Percentiles rank a stretch among this genome's conserved stretches.
Conservation (phyloP, 2,797 vertebrate genomes). For the Anabas testudineus region DNA sequence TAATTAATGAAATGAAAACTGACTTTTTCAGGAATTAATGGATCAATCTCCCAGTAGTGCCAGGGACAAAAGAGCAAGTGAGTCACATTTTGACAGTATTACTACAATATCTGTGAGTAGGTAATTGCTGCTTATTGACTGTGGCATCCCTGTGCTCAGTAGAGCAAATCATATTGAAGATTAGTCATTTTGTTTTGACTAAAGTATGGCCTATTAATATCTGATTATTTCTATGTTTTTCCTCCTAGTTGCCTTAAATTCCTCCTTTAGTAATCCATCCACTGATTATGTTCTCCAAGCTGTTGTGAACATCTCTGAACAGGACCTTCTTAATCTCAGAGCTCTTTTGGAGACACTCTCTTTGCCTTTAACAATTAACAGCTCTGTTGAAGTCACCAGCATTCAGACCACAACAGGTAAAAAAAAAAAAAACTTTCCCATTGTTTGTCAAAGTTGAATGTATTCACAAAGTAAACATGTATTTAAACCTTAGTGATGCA, state of each 20-base stretch:
- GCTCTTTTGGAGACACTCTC: not conserved
- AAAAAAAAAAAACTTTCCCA: not conserved
- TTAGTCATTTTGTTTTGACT: no score
- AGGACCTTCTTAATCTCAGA: conserved; percentile 13
- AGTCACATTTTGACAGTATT: conserved; percentile 12
- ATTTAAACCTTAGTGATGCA: not conserved
- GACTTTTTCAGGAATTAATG: conserved; percentile 15
- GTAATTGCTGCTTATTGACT: not conserved
- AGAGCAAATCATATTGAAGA: no score
- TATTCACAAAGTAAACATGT: not conserved
- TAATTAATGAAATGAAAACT: not conserved
- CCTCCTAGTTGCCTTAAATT: conserved; percentile 15
- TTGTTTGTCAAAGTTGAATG: not conserved
- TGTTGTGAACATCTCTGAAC: conserved; percentile 36
- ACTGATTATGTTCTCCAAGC: conserved; percentile 34
- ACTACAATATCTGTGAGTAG: not conserved
- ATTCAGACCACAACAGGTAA: conserved; percentile 61
- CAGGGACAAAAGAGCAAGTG: conserved; percentile 55
- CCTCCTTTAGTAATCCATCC: not conserved
- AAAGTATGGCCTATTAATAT: no score
- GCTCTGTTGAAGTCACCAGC: conserved; percentile 23
- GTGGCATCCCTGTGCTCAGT: not conserved
- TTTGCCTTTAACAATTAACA: conserved; percentile 1
- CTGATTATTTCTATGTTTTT: conserved; percentile 8
- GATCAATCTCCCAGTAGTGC: not conserved